Conservation (phyloP, 2,113 vertebrate species). For the Xenopus borealis region DNA sequence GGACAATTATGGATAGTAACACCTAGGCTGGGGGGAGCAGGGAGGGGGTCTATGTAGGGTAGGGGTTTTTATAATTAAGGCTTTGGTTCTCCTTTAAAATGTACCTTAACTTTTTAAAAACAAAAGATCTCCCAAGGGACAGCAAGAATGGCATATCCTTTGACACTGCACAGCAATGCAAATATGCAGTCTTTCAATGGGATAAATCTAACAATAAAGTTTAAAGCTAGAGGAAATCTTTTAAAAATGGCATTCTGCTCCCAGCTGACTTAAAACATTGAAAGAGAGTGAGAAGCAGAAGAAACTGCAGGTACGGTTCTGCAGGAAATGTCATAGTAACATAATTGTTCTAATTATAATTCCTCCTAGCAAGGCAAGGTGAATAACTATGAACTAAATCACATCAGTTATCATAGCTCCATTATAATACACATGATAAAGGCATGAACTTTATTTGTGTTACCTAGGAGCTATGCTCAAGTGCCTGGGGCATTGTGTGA, state of each 20-base stretch:
- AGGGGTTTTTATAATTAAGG: too few relatives aligned
- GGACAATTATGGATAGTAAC: too few relatives aligned
- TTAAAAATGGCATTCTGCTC: slow-evolving; percentile 53
- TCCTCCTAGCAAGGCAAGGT: slow-evolving; percentile 20
- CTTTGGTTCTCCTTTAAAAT: too few relatives aligned
- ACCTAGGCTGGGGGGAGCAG: too few relatives aligned
- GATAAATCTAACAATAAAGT: slow-evolving; percentile 52
- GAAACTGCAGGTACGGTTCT: slow-evolving; percentile 54
- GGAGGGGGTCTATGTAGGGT: too few relatives aligned
- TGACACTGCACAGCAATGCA: too few relatives aligned
- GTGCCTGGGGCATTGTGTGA: neutral
- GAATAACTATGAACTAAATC: slow-evolving; percentile 31
- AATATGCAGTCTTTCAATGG: neutral
- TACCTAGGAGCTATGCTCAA: neutral
- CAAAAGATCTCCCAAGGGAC: too few relatives aligned
- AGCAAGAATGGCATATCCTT: too few relatives aligned
- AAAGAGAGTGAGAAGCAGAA: slow-evolving; percentile 52
- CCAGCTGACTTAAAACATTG: slow-evolving; percentile 51
- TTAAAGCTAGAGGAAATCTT: slow-evolving; percentile 55
- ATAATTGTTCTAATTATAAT: slow-evolving; percentile 44
- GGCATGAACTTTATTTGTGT: slow-evolving; percentile 1
- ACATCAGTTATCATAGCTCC: slow-evolving; percentile 34
- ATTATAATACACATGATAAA: slow-evolving; percentile 11
- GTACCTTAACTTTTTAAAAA: too few relatives aligned
- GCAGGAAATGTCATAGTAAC: slow-evolving; percentile 48